phyloP scores from a whole-genome alignment of 2,797 vertebrate genomes.

The Chelmon rostratus region DNA sequence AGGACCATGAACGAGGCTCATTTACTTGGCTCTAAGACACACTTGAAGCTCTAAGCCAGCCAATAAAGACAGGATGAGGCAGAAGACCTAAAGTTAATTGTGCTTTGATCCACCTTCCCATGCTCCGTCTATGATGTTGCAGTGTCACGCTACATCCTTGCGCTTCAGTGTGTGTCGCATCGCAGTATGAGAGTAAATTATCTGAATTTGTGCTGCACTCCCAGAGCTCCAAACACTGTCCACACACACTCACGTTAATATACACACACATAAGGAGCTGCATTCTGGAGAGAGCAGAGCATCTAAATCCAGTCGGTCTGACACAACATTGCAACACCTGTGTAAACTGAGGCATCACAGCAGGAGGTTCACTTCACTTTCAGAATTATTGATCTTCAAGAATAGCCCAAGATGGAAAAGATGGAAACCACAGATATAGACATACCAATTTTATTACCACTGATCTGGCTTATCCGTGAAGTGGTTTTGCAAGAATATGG shows the following conservation, averaged over 20 bases:
- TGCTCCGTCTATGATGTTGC: constrained; percentile 28
- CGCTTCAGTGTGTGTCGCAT: constrained; percentile 19
- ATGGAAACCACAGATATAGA: constrained; percentile 18
- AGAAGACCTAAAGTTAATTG: constrained; percentile 49
- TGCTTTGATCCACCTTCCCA: constrained; percentile 59
- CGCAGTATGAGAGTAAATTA: constrained; percentile 21
- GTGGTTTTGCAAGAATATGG: constrained; percentile 20
- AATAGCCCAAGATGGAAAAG: background rate
- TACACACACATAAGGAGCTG: constrained; percentile 37
- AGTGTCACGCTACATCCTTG: constrained; percentile 29
- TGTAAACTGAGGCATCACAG: constrained; percentile 62
- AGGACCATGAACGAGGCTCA: constrained; percentile 31
- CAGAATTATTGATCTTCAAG: constrained; percentile 13
- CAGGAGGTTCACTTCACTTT: constrained; percentile 42
- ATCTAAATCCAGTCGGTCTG: constrained; percentile 59
- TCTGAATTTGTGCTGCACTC: constrained; percentile 33
- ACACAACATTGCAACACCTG: constrained; percentile 73
- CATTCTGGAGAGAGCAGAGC: constrained; percentile 34
- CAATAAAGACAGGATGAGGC: constrained; percentile 52
- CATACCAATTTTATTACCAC: constrained; percentile 21
- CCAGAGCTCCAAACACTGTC: constrained; percentile 18
- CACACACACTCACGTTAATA: background rate
- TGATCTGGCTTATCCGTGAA: constrained; percentile 39
- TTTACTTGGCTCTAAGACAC: constrained; percentile 60
- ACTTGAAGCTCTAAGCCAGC: constrained; percentile 46